A percentile compares a stretch with the other conserved stretches of the same genome.
These are phyloP conservation scores for Tromatobia lineatoria DNA, from an alignment of 2,888 invertebrate species.

Conservation along the genomic window DNA sequence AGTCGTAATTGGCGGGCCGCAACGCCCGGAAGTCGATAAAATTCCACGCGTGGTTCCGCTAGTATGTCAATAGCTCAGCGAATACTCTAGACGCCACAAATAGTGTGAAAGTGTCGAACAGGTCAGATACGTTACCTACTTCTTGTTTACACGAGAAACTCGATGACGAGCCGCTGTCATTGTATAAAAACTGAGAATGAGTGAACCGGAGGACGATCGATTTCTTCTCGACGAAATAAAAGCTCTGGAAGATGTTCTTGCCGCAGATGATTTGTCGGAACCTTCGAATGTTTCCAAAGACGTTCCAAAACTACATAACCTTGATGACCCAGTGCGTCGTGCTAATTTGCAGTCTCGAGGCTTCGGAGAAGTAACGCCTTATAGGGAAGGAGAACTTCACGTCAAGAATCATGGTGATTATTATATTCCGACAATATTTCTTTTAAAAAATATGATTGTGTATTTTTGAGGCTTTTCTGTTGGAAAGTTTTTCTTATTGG, in stretches of 20 bases:
- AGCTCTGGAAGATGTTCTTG: conserved; percentile 76
- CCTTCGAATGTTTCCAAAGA: background rate
- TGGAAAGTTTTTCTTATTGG: too few relatives aligned
- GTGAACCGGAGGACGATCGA: conserved; percentile 74
- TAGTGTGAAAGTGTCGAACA: background rate
- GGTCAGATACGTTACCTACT: background rate
- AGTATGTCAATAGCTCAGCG: background rate
- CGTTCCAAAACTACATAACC: conserved; percentile 21
- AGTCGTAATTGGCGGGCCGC: conserved; percentile 11
- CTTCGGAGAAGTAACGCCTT: conserved; percentile 55
- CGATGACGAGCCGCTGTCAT: conserved; percentile 2
- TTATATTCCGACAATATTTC: background rate
- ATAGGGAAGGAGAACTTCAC: conserved; percentile 74
- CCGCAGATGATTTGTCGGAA: conserved; percentile 34
- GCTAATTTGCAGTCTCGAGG: conserved; percentile 39
- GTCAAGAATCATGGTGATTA: conserved; percentile 71
- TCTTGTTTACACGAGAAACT: conserved; percentile 4
- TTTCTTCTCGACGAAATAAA: conserved; percentile 78
- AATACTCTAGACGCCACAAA: background rate
- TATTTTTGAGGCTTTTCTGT: background rate
- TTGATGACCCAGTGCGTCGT: conserved; percentile 30
- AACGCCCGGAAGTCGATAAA: background rate
- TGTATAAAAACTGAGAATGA: conserved; percentile 70
- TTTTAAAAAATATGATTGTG: background rate
- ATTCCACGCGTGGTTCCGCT: conserved; percentile 54